A percentile compares a stretch with the other conserved stretches of the same genome.
phyloP scores from a whole-genome alignment of 2,113 vertebrate species.

The Oncorhynchus gorbuscha region DNA sequence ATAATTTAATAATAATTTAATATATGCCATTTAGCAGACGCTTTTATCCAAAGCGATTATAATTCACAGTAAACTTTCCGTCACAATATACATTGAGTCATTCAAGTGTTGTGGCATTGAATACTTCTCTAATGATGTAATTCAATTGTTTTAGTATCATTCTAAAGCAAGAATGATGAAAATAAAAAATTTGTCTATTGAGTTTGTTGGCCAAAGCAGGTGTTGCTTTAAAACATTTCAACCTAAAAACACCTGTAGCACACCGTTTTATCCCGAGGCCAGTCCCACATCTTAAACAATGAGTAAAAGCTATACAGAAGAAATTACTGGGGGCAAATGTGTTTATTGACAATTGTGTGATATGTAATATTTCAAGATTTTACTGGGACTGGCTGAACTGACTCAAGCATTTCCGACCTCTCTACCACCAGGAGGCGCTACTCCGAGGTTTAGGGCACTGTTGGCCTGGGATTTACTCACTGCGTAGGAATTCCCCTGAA shows the following conservation, averaged over 20 bases:
- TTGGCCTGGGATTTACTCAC: constrained; percentile 30
- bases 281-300: constrained; percentile 20
- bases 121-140: constrained; percentile 35
- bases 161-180: constrained; percentile 34
- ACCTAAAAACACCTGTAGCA: neutral
- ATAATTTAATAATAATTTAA: too few species aligned
- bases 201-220: constrained; percentile 22
- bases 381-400: too few species aligned
- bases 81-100: constrained; percentile 59
- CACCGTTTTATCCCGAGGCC: constrained; percentile 30
- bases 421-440: constrained; percentile 60
- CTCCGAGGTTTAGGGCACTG: constrained; percentile 38
- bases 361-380: constrained; percentile 10
- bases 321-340: constrained; percentile 17
- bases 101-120: constrained; percentile 63
- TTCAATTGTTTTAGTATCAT: constrained; percentile 55
- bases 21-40: too few species aligned
- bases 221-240: neutral
- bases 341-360: neutral
- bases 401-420: constrained; percentile 13
- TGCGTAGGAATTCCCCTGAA: constrained; percentile 2
- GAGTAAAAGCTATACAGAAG: constrained; percentile 40
- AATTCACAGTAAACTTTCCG: constrained; percentile 66
- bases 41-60: too few species aligned
- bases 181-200: constrained; percentile 14